phyloP scores from a whole-genome alignment of 2,113 vertebrate species.

The Stegostoma tigrinum region DNA sequence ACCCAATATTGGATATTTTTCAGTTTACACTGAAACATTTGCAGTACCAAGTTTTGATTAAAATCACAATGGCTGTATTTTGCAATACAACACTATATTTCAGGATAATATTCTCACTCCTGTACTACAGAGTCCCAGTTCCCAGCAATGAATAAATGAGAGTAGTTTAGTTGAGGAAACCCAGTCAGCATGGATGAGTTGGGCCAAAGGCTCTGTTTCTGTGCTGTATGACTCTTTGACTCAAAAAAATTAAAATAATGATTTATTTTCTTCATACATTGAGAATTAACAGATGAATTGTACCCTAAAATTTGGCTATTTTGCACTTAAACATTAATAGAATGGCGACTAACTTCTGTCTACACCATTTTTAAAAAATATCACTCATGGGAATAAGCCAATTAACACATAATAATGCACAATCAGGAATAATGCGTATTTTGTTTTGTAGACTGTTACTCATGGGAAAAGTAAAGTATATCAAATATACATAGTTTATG shows the following conservation, averaged over 20 bases:
- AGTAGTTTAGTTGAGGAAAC: no score
- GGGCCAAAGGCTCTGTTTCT: no score
- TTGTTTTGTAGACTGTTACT: neutral
- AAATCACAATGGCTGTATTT: neutral
- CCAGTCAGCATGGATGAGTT: no score
- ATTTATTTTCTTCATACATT: neutral
- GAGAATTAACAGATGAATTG: neutral
- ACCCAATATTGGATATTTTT: neutral
- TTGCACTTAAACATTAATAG: neutral
- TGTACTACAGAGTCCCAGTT: neutral
- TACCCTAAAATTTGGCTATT: neutral
- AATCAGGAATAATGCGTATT: neutral
- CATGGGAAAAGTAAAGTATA: neutral
- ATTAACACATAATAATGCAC: neutral
- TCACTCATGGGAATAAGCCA: neutral
- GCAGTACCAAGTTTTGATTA: neutral
- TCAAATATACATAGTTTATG: neutral
- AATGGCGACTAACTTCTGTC: neutral
- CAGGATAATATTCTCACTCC: neutral
- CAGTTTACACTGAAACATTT: neutral
- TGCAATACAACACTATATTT: neutral
- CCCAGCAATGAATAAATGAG: neutral
- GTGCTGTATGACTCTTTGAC: no score
- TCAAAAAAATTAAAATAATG: no score
- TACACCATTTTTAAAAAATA: neutral